Evolutionary conservation across 2,888 invertebrate genomes (phyloP), one percentile per base, ranked within the genome.

Genomic region (Pammene fasciana): DNA sequence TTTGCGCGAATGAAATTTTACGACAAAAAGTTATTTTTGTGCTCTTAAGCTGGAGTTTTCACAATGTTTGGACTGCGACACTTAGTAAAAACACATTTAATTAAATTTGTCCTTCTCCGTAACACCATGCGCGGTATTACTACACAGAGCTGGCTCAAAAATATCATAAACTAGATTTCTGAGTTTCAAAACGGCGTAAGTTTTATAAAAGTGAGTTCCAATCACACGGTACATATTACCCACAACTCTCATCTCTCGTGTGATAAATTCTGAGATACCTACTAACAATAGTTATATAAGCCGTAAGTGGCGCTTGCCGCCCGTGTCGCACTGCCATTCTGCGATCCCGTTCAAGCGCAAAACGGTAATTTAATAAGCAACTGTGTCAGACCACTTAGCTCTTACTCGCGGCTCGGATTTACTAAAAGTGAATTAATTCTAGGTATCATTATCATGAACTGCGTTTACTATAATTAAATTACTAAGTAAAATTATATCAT

Each of bases 301-400:
- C 14, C 14, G 9, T 7, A 34, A 60, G 16, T 26, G 36, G 16
- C 45, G 46, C 36, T 36, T 60, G 46, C 14, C 34, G 41, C 45
- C 34, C 5, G 13, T 36, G 13, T 18, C 41, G 6, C 41, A 59
- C 65, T 54, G 45, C n/a, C 34, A 65, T 54, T 48, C 38, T 13
- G 60, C 41, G 60, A 70, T 60, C 59, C 68, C 45, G 65, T 70
- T 65, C 16, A 46, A 16, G 14, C 14, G 56, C 50, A 62, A 41
- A 16, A 60, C 70, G 13, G 54, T 70, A 70, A 70, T 65, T 70
- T 60, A 70, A 70, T 70, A 70, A 70, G 65, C 54, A 34, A 13
- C n/a, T 36, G 66, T 62, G 70, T 62, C 56, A 56, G 70, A 71
- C 52, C 61, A 60, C 50, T 62, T 48, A 50, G 18, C 50, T 6